Evolutionary conservation across 2,888 invertebrate species (phyloP).

Genomic region (Prenolepis imparis): DNA sequence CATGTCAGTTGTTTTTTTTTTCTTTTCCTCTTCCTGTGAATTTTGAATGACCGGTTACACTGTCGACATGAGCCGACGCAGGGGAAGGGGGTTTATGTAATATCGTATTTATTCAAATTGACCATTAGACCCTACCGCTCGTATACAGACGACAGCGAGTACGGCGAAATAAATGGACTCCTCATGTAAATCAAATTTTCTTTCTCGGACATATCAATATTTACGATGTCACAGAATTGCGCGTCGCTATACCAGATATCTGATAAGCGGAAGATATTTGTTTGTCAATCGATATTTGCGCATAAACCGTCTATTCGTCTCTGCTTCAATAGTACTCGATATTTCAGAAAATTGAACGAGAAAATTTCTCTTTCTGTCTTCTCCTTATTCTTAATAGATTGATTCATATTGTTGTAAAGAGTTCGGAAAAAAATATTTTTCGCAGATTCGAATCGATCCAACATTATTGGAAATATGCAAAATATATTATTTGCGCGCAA

Average conservation of each 20-base stretch:
- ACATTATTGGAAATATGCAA: neutral
- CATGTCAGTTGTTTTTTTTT: conserved; percentile 71
- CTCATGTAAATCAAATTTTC: conserved; percentile 73
- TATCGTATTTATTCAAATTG: conserved; percentile 78
- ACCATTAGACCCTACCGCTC: conserved; percentile 61
- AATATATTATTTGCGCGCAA: conserved; percentile 33
- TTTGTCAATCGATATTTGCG: conserved; percentile 12
- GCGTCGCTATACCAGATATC: conserved; percentile 29
- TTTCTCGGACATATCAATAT: conserved; percentile 67
- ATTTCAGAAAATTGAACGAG: neutral
- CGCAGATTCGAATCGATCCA: neutral
- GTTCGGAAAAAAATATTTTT: conserved; percentile 21
- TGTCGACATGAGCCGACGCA: conserved; percentile 59
- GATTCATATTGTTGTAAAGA: neutral
- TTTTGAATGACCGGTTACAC: conserved; percentile 67
- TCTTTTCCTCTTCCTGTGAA: conserved; percentile 56
- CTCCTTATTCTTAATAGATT: neutral
- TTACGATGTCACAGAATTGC: conserved; percentile 64
- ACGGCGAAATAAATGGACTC: conserved; percentile 71
- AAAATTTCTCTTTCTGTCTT: neutral
- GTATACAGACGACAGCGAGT: conserved; percentile 7
- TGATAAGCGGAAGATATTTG: neutral
- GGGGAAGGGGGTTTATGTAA: conserved; percentile 59
- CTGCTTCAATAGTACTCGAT: neutral
- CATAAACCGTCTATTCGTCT: neutral